These are phyloP conservation scores for Taenioides sp. DNA, from an alignment of 2,797 vertebrate species.

Conservation along the genomic window DNA sequence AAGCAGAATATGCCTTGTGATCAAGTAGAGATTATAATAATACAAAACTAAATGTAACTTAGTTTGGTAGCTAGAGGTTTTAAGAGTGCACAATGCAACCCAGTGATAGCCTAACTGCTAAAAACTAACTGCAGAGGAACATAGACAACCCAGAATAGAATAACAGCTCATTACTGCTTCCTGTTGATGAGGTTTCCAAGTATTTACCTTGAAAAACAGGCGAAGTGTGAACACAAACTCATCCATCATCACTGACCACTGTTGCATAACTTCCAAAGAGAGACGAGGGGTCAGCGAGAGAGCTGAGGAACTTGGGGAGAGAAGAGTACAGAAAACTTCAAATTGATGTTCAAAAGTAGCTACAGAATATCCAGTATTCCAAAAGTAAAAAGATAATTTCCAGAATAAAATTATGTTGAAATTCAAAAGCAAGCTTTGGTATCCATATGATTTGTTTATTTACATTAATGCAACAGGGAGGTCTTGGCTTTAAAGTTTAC, in stretches of 20 bases:
- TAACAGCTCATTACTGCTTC: constrained; percentile 41
- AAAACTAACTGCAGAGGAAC: background rate
- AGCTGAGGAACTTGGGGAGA: background rate
- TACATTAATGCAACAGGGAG: too few relatives aligned
- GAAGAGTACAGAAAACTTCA: background rate
- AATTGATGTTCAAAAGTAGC: background rate
- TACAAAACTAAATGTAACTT: background rate
- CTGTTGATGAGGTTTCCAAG: constrained; percentile 43
- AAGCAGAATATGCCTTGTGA: too few relatives aligned
- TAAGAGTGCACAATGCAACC: background rate
- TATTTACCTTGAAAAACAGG: constrained; percentile 39
- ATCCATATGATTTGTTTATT: too few relatives aligned
- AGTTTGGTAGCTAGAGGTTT: background rate
- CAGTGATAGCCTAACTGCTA: background rate
- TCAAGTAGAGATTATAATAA: too few relatives aligned
- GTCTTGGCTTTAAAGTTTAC: too few relatives aligned
- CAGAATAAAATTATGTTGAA: too few relatives aligned
- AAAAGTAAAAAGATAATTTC: background rate
- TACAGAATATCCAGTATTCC: background rate
- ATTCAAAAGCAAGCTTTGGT: too few relatives aligned
- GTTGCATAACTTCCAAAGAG: constrained; percentile 33
- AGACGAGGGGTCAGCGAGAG: constrained; percentile 10
- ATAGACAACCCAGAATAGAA: constrained; percentile 4
- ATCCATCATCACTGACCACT: constrained; percentile 36
- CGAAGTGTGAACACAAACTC: constrained; percentile 12